Conservation (phyloP, 35 echinoderm and acorn worm genomes). For the Heliocidaris tuberculata region DNA sequence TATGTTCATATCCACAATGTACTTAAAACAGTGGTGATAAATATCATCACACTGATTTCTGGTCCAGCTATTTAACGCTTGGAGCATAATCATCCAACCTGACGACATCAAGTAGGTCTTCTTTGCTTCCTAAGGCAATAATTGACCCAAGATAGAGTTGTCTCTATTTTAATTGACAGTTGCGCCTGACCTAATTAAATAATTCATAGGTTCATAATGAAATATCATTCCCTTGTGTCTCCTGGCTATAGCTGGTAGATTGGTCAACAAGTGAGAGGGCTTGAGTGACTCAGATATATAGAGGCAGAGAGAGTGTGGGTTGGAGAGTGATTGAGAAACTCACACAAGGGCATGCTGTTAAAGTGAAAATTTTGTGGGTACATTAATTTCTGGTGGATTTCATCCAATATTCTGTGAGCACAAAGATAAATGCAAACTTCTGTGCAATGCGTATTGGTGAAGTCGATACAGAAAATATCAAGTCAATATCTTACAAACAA, state of each 20-base stretch:
- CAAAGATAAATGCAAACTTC: no score
- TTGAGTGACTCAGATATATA: background rate
- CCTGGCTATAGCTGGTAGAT: background rate
- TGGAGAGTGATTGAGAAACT: background rate
- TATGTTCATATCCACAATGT: background rate
- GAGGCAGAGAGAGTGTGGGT: background rate
- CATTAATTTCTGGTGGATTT: no score
- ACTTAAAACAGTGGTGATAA: background rate
- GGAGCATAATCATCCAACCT: background rate
- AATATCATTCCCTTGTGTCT: background rate
- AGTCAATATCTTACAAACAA: no score
- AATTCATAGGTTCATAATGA: slow-evolving; percentile 18
- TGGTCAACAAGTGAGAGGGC: slow-evolving; percentile 1
- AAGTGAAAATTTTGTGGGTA: background rate
- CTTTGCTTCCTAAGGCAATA: background rate
- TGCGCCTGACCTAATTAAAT: slow-evolving; percentile 27
- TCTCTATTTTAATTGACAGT: slow-evolving; percentile 38
- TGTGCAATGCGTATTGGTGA: no score
- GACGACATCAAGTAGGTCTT: background rate
- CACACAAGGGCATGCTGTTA: background rate
- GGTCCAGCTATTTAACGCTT: background rate
- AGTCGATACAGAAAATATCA: no score
- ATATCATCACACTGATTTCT: background rate
- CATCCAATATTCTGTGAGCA: no score
- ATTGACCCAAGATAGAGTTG: slow-evolving; percentile 35